These are phyloP conservation scores for Diarsia dahlii DNA, from an alignment of 2,888 invertebrate species.

Conservation along the genomic window DNA sequence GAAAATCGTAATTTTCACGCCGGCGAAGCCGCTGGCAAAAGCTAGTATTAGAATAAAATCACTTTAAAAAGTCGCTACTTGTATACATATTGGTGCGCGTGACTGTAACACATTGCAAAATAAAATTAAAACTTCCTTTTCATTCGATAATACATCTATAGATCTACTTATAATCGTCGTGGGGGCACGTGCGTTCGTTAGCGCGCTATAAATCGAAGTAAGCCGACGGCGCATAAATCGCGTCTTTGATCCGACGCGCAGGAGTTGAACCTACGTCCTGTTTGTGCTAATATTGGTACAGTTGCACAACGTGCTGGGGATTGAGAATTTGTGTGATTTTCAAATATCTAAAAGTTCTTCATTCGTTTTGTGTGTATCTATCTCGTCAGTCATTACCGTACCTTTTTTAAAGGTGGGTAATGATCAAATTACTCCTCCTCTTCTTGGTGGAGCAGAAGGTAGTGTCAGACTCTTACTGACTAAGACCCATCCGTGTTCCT, in stretches of 20 bases:
- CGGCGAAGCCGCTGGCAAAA: no score
- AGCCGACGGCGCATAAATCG: constrained; percentile 72
- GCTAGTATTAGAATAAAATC: no score
- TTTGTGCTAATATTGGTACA: constrained; percentile 62
- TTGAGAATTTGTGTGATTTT: constrained; percentile 1
- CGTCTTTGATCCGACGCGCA: constrained; percentile 70
- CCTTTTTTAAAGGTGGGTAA: no score
- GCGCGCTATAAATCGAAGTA: constrained; percentile 71
- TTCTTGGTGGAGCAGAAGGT: no score
- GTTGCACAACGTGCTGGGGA: constrained; percentile 21
- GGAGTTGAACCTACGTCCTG: constrained; percentile 63
- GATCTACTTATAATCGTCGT: constrained; percentile 43
- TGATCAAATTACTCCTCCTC: no score
- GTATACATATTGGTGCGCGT: no score
- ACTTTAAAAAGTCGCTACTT: no score
- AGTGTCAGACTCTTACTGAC: no score
- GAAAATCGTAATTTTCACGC: no score
- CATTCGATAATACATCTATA: constrained; percentile 24
- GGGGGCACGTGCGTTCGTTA: constrained; percentile 69
- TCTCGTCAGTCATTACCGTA: not conserved
- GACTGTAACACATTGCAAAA: not conserved
- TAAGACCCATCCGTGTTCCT: no score
- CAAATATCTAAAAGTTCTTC: not conserved
- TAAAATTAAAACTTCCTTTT: constrained; percentile 1
- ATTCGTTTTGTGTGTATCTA: not conserved